Evolutionary conservation across 1,140 invertebrate genomes (phyloP).

Genomic region (Tribolium madens): DNA sequence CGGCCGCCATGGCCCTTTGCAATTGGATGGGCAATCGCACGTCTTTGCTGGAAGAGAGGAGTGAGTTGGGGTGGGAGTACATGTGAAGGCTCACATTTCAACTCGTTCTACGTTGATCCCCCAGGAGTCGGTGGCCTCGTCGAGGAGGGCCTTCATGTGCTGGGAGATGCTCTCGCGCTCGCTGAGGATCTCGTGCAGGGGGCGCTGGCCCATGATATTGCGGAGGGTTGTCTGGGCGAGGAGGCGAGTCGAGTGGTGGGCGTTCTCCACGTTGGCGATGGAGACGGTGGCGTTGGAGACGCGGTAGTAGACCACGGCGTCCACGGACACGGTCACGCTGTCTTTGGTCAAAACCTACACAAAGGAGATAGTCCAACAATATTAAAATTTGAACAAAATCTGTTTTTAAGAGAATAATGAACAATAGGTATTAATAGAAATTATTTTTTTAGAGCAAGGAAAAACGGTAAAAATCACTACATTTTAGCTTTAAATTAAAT

Average conservation of each 20-base stretch:
- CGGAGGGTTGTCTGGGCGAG: constrained; percentile 92
- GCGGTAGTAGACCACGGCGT: constrained; percentile 94
- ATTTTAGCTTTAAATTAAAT: too few species aligned
- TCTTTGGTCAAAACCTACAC: constrained; percentile 95
- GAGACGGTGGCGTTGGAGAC: constrained; percentile 96
- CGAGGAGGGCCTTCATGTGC: constrained; percentile 85
- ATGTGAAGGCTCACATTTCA: constrained; percentile 83
- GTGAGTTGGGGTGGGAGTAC: neutral
- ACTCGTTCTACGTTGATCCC: constrained; percentile 97
- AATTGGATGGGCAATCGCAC: constrained; percentile 89
- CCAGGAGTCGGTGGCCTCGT: constrained; percentile 96
- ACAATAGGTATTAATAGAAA: too few species aligned
- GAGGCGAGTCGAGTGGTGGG: constrained; percentile 90
- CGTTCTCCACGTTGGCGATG: constrained; percentile 97
- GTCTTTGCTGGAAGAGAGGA: constrained; percentile 81
- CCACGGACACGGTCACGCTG: constrained; percentile 94
- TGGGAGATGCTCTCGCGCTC: constrained; percentile 94
- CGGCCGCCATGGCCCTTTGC: constrained; percentile 92
- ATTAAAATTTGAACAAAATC: too few species aligned
- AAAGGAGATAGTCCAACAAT: too few species aligned
- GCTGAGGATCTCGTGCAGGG: constrained; percentile 94
- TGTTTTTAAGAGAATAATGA: too few species aligned
- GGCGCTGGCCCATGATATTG: constrained; percentile 95
- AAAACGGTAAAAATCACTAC: too few species aligned
- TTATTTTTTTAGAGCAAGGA: too few species aligned